Percentiles rank a stretch among this genome's conserved stretches.
Evolutionary conservation across 2,113 vertebrate genomes (phyloP).

Genomic region (Malurus melanocephalus): DNA sequence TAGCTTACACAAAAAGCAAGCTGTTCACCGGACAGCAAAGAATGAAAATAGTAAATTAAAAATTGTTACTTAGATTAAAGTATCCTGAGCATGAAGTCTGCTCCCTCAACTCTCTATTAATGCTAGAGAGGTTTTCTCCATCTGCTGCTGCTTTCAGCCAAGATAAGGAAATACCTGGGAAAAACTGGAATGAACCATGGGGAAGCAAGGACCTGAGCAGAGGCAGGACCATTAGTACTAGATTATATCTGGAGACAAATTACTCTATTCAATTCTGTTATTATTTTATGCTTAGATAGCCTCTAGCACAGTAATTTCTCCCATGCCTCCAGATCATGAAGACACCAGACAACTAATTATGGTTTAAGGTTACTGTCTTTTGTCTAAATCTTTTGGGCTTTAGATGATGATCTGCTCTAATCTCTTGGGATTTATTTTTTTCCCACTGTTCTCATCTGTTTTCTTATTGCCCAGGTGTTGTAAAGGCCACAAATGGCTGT

Average conservation of each 20-base stretch:
- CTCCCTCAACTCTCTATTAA: neutral
- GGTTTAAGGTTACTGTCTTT: conserved; percentile 36
- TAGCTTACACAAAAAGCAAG: neutral
- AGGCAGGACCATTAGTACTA: neutral
- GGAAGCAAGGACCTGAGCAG: neutral
- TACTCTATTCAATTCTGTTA: neutral
- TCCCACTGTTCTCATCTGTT: neutral
- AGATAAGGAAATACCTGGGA: neutral
- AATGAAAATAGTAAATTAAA: neutral
- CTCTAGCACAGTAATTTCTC: conserved; percentile 12
- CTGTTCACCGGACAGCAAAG: neutral
- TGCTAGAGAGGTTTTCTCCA: neutral
- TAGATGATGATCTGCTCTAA: conserved; percentile 24
- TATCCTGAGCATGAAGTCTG: neutral
- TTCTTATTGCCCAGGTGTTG: conserved; percentile 20
- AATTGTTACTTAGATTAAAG: neutral
- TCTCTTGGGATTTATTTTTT: conserved; percentile 18
- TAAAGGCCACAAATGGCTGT: conserved; percentile 14
- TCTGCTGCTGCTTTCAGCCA: neutral
- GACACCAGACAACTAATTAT: conserved; percentile 24
- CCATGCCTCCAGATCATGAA: neutral
- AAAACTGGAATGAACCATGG: neutral
- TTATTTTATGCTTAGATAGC: conserved; percentile 6
- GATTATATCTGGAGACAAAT: neutral
- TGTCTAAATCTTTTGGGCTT: conserved; percentile 5